A percentile compares a stretch with the other conserved stretches of the same genome.
phyloP scores from a whole-genome alignment of 2,113 vertebrate genomes.

The Pelobates fuscus region DNA sequence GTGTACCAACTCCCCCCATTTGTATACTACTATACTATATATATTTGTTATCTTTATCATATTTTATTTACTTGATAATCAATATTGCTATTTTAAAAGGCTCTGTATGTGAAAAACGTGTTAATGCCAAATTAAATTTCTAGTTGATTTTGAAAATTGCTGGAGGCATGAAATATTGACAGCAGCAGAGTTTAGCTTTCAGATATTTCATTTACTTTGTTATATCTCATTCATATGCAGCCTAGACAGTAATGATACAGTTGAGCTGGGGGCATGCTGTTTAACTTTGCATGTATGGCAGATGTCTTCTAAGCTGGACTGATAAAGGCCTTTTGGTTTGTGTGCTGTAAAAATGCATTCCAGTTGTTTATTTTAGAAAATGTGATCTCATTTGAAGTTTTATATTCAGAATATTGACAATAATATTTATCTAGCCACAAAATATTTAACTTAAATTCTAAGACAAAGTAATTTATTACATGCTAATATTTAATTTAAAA shows the following conservation, averaged over 20 bases:
- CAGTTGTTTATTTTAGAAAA: not conserved
- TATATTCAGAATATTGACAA: not conserved
- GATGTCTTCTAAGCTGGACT: conserved; percentile 64
- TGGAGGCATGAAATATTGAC: conserved; percentile 50
- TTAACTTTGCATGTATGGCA: conserved; percentile 68
- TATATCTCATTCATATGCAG: conserved; percentile 64
- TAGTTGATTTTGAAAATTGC: conserved; percentile 47
- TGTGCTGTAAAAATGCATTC: conserved; percentile 53
- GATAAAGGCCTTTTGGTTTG: conserved; percentile 62
- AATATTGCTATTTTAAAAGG: not conserved
- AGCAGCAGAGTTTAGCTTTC: conserved; percentile 53
- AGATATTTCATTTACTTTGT: conserved; percentile 53
- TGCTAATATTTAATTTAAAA: too few relatives aligned
- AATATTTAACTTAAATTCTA: not conserved
- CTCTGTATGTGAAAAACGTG: not conserved
- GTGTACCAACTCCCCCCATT: too few relatives aligned
- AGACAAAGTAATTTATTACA: too few relatives aligned
- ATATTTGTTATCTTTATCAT: not conserved
- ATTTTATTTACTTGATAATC: not conserved
- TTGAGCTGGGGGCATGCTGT: conserved; percentile 68
- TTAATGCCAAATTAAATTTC: conserved; percentile 1
- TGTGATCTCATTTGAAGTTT: not conserved
- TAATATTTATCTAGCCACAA: not conserved
- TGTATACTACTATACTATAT: not conserved
- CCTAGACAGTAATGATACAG: conserved; percentile 61